These are phyloP conservation scores for Metopolophium dirhodum DNA, from an alignment of 1,140 invertebrate genomes.

Conservation along the genomic window DNA sequence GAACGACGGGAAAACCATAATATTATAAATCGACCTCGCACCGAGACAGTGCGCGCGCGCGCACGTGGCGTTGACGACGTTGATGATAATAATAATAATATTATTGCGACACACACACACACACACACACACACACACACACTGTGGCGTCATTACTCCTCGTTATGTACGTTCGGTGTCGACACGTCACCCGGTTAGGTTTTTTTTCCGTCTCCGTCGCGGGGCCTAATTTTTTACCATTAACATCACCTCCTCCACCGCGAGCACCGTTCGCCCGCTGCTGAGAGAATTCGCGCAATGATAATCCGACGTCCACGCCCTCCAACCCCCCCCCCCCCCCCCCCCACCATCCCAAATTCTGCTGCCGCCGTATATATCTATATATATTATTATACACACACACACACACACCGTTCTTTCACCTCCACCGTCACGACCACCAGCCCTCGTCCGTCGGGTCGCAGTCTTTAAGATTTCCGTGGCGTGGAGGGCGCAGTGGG, in stretches of 20 bases:
- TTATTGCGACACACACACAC: neutral
- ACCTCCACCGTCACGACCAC: neutral
- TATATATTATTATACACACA: too few relatives aligned
- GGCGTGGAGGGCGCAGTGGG: too few relatives aligned
- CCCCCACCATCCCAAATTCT: neutral
- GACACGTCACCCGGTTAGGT: conserved; percentile 15
- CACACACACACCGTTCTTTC: neutral
- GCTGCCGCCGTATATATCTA: too few relatives aligned
- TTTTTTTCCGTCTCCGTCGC: neutral
- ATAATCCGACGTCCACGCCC: neutral
- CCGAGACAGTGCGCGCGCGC: neutral
- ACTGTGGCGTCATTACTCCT: conserved; percentile 20
- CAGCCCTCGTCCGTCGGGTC: neutral
- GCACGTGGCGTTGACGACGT: too few relatives aligned
- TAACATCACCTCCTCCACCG: neutral
- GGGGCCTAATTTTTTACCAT: conserved; percentile 41
- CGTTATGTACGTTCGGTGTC: conserved; percentile 13
- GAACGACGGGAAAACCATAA: neutral
- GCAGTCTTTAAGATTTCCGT: neutral
- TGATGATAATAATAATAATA: neutral
- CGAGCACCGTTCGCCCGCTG: neutral
- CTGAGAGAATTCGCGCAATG: neutral
- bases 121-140: neutral
- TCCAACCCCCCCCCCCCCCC: neutral
- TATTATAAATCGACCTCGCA: neutral